These are phyloP conservation scores for Novumbra hubbsi DNA, from an alignment of 2,797 vertebrate species.

Conservation along the genomic window DNA sequence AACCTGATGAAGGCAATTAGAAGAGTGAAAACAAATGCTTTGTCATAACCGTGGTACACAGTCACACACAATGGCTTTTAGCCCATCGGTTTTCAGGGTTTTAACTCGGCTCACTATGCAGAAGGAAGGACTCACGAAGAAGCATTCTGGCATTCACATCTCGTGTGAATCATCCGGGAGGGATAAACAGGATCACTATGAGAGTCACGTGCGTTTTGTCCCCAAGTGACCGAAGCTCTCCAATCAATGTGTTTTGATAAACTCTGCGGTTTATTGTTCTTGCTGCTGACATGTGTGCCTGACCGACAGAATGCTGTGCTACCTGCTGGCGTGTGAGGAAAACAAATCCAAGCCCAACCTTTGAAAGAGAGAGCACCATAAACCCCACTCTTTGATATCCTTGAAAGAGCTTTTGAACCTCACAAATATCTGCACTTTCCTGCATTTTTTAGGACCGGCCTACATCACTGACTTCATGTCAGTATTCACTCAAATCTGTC, in stretches of 20 bases:
- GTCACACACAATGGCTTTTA: too few species aligned
- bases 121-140: background rate
- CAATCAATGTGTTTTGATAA: conserved; percentile 53
- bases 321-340: conserved; percentile 43
- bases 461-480: conserved; percentile 56
- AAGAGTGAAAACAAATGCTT: background rate
- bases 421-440: conserved; percentile 48
- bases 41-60: background rate
- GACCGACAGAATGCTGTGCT: conserved; percentile 51
- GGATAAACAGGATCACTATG: conserved; percentile 6
- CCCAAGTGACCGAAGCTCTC: conserved; percentile 18
- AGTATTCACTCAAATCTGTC: conserved; percentile 66
- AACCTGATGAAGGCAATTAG: too few species aligned
- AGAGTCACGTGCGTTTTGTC: conserved; percentile 27
- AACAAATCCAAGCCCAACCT: conserved; percentile 49
- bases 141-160: conserved; percentile 2
- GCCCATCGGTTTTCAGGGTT: too few species aligned
- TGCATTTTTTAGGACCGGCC: conserved; percentile 58
- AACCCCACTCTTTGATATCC: conserved; percentile 47
- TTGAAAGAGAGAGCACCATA: conserved; percentile 46
- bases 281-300: conserved; percentile 36
- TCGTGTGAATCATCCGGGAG: conserved; percentile 25
- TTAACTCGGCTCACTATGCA: background rate
- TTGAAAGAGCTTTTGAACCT: conserved; percentile 56
- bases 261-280: conserved; percentile 30